Evolutionary conservation across 1,140 invertebrate genomes (phyloP), one percentile per base, ranked within the genome.

Genomic region (Rhyacophila brunnea): DNA sequence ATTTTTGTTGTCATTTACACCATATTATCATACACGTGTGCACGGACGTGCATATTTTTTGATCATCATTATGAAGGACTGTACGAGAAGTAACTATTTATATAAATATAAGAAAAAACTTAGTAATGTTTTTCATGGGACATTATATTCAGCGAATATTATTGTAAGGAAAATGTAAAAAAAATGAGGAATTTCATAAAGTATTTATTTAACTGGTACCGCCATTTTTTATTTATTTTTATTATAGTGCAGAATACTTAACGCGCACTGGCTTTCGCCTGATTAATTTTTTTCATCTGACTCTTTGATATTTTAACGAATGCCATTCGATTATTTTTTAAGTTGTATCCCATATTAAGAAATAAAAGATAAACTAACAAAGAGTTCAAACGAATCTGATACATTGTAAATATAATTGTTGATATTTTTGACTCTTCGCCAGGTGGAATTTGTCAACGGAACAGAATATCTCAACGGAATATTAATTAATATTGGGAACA

Each of bases 271-370:
- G 18, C 50, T 32, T 49, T 49, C 55, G 42, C 36, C 13, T 15
- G 34, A 13, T 43, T 47, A 42, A 36, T 47, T 47, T 47, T 38
- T 52, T 51, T 51, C 48, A 51, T 14, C 19, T 28, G 36, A 53
- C 36, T 32, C 50, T 42, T 23, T 36, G 36, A 13, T 36, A 36
- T 17, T 32, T 34, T 55, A 11, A 35, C 38, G 6, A 34, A 23
- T 32, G 34, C 36, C 36, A 49, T 49, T 61, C 47, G 47, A 61
- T 61, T 50, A 50, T 35, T 54, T 54, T 35, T 47, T 44, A 40
- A 23, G 20, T 11, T 54, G 46, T 11, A 28, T 38, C 34, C 42
- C 34, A 14, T 28, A 17, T 19, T 5, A 19, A 42, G 49, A 52
- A 19, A 18, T 23, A 28, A 38, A 42, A 11, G 34, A 50, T 32